Evolutionary conservation across 2,888 invertebrate species (phyloP), one percentile per base, ranked within the genome.

Genomic region (Fabriciana adippe): DNA sequence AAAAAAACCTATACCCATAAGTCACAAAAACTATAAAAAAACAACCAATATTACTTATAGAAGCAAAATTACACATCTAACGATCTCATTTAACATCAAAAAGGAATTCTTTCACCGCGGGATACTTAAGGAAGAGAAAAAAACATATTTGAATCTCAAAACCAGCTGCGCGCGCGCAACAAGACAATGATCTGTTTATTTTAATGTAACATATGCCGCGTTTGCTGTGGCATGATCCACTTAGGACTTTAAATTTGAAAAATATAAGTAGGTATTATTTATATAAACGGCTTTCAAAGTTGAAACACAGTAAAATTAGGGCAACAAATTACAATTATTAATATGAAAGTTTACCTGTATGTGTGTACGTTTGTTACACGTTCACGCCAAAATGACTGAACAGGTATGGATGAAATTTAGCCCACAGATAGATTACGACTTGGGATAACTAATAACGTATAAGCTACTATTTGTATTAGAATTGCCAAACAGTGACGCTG

Each of bases 171-270:
- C 75, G 35, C 62, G 75, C 77, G 79, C 76, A 74, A 59, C 72
- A 63, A 78, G 75, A 80, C 81, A 81, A 78, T 72, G 81, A 78
- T 81, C 80, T 86, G 87, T 86, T 87, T 86, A 85, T 85, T 77
- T 80, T 82, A 80, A 75, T 75, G 74, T 71, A 72, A 66, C 78
- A 80, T 77, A 75, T 76, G 76, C 65, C 59, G 59, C 55, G 45
- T 54, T 62, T 64, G 41, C 59, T 64, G 55, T 64, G 73, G 56
- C 72, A 21, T 64, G 66, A 68, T 74, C 75, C 72, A 73, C 75
- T 76, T 74, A 55, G 63, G 18, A n/a, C 45, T 54, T 50, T 50
- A 2, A 50, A 4, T 48, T 48, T 47, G 3, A n/a, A 53, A 4
- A 53, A 53, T 41, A 11, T 41, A 41, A 41, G 35, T 41, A 41